A percentile compares a stretch with the other conserved stretches of the same genome.
Conservation (phyloP, 1,140 invertebrate species). For the Fragariocoptes setiger region DNA sequence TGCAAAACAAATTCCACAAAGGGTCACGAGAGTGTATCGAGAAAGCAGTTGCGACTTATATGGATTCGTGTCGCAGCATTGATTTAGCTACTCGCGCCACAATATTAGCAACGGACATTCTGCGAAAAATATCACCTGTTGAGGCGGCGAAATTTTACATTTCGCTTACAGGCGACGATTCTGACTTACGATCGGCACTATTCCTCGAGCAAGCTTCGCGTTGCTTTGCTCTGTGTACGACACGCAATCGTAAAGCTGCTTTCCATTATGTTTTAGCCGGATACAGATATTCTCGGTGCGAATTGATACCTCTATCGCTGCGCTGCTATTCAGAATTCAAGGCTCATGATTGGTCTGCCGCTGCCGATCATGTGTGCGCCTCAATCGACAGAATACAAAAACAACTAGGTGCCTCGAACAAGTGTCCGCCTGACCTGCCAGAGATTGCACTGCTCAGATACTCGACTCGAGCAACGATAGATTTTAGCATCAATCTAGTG, state of each 20-base stretch:
- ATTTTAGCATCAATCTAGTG: too few species aligned
- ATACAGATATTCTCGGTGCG: conserved; percentile 56
- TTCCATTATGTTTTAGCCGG: conserved; percentile 85
- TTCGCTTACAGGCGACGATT: conserved; percentile 75
- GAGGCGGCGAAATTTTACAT: conserved; percentile 76
- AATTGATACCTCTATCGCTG: conserved; percentile 56
- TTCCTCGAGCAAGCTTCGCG: conserved; percentile 77
- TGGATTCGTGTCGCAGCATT: conserved; percentile 28
- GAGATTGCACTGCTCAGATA: too few species aligned
- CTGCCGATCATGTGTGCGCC: conserved; percentile 8
- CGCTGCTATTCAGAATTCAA: conserved; percentile 30
- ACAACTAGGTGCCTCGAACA: too few species aligned
- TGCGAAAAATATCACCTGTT: conserved; percentile 35
- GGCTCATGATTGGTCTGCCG: conserved; percentile 4
- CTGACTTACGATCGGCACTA: conserved; percentile 42
- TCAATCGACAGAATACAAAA: too few species aligned
- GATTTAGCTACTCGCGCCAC: conserved; percentile 67
- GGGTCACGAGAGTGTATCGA: conserved; percentile 8
- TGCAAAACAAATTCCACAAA: conserved; percentile 8
- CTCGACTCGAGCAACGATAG: too few species aligned
- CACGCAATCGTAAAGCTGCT: conserved; percentile 70
- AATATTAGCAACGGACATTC: conserved; percentile 48
- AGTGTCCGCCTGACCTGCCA: too few species aligned
- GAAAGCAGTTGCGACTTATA: conserved; percentile 7
- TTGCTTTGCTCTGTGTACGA: conserved; percentile 41